These are phyloP conservation scores for Menura novaehollandiae DNA, from an alignment of 2,113 vertebrate species.

Conservation along the genomic window DNA sequence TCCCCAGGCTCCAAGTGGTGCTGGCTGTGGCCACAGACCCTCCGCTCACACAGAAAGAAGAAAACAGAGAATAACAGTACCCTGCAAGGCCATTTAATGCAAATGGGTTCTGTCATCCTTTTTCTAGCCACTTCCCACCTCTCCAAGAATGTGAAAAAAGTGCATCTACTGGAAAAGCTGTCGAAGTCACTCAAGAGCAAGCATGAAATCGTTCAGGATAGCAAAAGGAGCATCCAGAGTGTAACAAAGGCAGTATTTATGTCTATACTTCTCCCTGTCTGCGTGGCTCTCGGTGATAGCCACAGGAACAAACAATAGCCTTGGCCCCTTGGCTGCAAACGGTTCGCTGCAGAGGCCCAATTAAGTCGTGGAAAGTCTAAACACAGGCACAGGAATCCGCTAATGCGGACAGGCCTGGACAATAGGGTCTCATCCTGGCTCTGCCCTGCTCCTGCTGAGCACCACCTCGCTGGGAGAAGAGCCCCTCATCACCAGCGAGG, in stretches of 20 bases:
- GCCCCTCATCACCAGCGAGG: not conserved
- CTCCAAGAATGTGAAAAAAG: not conserved
- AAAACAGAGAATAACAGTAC: conserved; percentile 8
- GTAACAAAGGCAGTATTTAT: conserved; percentile 15
- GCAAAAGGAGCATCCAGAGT: conserved; percentile 50
- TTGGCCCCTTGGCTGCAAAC: conserved; percentile 26
- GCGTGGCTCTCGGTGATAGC: not conserved
- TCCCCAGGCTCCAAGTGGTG: not conserved
- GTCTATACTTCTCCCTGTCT: conserved; percentile 4
- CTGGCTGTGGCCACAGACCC: not conserved
- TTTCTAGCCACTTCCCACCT: not conserved
- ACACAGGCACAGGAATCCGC: not conserved
- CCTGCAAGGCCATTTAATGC: not conserved
- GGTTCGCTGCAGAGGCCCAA: not conserved
- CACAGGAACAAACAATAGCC: conserved; percentile 44
- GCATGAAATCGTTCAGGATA: not conserved
- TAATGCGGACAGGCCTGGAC: not conserved
- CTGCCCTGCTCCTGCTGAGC: not conserved
- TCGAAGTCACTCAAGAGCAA: not conserved
- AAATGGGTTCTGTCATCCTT: not conserved
- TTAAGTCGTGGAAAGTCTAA: conserved; percentile 35
- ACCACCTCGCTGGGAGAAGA: not conserved
- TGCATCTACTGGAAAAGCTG: not conserved
- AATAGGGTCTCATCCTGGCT: conserved; percentile 22
- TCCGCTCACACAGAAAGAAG: not conserved